Base-by-base conservation (phyloP, 1,140 invertebrate genomes). In the Lepidotrigona ventralis region DNA sequence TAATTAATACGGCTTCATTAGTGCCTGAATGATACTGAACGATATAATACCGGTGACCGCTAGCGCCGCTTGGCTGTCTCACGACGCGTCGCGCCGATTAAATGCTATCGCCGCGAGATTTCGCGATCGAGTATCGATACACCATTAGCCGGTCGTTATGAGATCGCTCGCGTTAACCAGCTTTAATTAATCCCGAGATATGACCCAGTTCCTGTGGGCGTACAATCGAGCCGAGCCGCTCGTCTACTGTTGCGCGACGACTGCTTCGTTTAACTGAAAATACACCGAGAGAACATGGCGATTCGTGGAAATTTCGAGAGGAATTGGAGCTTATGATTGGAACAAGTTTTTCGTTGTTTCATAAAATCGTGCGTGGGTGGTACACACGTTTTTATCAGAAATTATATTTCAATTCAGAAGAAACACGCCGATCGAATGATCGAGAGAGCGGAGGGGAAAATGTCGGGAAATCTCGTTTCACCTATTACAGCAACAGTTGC, bases 1-100 rank as follows among this genome's bases (percentile, higher is more conserved):
- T 90, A 89, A 90, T 90, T 83, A 84, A 89, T 88, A 86, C 84
- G 60, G 77, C 89, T 91, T 91, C 88, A 88, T 91, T 91, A 91
- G 83, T 80, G 79, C 8, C 46, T 11, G 21, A n/a, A n/a, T n/a
- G n/a, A n/a, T n/a, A n/a, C n/a, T n/a, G n/a, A n/a, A 77, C n/a
- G 86, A 77, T 83, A 85, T 46, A 46, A 46, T 39, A 68, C 23
- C 64, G 63, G 39, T 77, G 78, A 87, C 75, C 79, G 74, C 64
- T 83, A 75, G 85, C 86, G 71, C 33, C 82, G n/a, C 63, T 58
- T 39, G 78, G 78, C 56, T 86, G 81, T 79, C 63, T 46, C 39
- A 33, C 70, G 58, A 76, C 82, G 63, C 64, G 71, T 88, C 74
- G 81, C 75, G 29, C 54, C 68, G 64, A 81, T 80, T 86, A 84